These are phyloP conservation scores for Nasua narica DNA, from an alignment of 2,797 vertebrate genomes.

Conservation along the genomic window DNA sequence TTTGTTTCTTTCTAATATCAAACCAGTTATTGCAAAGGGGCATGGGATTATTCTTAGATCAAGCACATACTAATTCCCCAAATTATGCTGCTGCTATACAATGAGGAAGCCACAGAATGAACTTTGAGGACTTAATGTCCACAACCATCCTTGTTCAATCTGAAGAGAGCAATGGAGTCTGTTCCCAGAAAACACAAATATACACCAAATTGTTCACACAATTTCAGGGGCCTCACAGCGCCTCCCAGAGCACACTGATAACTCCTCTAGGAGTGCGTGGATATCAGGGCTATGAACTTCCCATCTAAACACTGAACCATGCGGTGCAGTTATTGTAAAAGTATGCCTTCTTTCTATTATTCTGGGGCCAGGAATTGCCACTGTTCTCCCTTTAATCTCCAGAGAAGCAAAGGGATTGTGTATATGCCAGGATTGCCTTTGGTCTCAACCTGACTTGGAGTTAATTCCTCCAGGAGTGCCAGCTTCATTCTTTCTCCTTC, in stretches of 20 bases:
- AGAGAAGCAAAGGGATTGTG: neutral
- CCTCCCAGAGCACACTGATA: neutral
- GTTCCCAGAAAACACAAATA: neutral
- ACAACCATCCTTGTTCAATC: neutral
- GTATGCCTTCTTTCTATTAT: neutral
- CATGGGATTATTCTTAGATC: neutral
- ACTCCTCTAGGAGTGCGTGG: neutral
- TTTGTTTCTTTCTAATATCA: neutral
- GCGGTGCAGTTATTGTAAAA: neutral
- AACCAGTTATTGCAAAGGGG: neutral
- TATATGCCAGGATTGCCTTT: neutral
- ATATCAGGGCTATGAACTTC: neutral
- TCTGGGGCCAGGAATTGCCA: neutral
- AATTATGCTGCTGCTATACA: neutral
- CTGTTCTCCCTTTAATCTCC: neutral
- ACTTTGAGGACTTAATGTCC: neutral
- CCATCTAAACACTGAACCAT: neutral
- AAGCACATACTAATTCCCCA: neutral
- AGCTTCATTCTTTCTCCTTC: neutral
- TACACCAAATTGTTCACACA: neutral
- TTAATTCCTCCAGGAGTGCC: neutral
- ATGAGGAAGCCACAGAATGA: neutral
- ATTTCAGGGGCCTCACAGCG: neutral
- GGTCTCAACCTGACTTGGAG: neutral
- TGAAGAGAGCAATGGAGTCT: neutral